Base-by-base conservation (phyloP, 2,888 invertebrate genomes). In the Nyleta sp. region DNA sequence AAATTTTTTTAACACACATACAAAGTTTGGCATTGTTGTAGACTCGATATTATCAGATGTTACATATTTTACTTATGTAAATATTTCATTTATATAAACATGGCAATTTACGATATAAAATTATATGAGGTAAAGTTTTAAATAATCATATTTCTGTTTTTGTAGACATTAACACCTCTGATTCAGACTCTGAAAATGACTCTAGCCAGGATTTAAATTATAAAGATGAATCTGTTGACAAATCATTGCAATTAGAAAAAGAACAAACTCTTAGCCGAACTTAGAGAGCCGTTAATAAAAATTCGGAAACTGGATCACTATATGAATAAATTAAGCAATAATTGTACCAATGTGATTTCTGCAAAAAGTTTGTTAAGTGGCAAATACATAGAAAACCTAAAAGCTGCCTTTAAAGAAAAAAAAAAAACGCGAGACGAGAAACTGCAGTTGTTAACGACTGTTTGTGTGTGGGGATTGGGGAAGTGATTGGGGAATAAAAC, bases 321-420 rank as follows among this genome's bases (percentile, higher is more conserved):
- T 33, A 17, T 18, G 10, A 28, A 20, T n/a, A 48, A 13, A 35
- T 18, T 48, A 10, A 20, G 11, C 13, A 22, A 42, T n/a, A 44
- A 6, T 17, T 3, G 11, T n/a, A 42, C 5, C 2, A 11, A 42
- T 15, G 15, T 18, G 11, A 17, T 42, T 42, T 28, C 17, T 31
- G 10, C 6, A 31, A 50, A 33, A 11, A 55, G 44, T 55, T 13
- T 33, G 22, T 44, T 67, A 28, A 67, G 22, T 67, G 31, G 55
- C 42, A 42, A 67, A 13, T 31, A 31, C 22, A 22, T 67, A 10
- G 33, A 33, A 10, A 46, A 67, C 15, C 55, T 67, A 24, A 55
- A 67, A 55, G 20, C 22, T 44, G 53, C 44, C 18, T 67, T 67
- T 38, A 44, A 15, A 55, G 44, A 67, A 22, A n/a, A 44, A 22